Base-by-base conservation (phyloP, 2,797 vertebrate genomes). In the Gadopsis marmoratus region DNA sequence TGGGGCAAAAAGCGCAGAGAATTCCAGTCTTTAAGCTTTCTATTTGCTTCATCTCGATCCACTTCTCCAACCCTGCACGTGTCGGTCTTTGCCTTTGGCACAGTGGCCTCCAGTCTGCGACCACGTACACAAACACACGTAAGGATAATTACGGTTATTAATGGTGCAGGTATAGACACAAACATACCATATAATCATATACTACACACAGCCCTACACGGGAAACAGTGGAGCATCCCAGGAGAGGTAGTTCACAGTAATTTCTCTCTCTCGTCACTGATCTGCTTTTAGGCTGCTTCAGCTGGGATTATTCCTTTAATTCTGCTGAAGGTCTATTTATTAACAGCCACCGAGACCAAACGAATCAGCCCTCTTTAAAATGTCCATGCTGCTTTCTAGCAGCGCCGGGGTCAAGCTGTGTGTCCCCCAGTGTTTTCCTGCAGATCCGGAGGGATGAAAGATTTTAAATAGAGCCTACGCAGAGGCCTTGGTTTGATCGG, bases 211-310 rank as follows among this genome's bases (percentile, higher is more conserved):
- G 26, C 3, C 4, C 62, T 13, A 17, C 16, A 17, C 23, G 21
- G 50, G 62, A 62, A 62, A 56, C 55, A 62, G 26, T 16, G 21
- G 26, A 43, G 71, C 54, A 48, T 73, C 58, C 63, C 51, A 7
- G 41, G 56, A 68, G 45, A 72, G 75, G 62, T 55, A 67, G 64
- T 55, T 72, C 58, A 76, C 69, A 59, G 66, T 71, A 58, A 64
- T 51, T 31, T 47, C 37, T 41, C 33, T 12, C n/a, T 10, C 54
- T 59, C 60, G 12, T 47, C 41, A 21, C 58, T 41, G 78, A 71
- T 19, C 47, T 50, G 47, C 7, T 21, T 51, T n/a, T 7, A 41
- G 26, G 39, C 37, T 19, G 63, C 68, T 64, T 67, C 81, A 71
- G 50, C 74, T 66, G 61, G 62, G 68, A 72, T 56, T 39, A 58